Percentiles rank a stretch among this genome's conserved stretches.
Conservation (phyloP, 1,140 invertebrate species). For the Penaeus vannamei region DNA sequence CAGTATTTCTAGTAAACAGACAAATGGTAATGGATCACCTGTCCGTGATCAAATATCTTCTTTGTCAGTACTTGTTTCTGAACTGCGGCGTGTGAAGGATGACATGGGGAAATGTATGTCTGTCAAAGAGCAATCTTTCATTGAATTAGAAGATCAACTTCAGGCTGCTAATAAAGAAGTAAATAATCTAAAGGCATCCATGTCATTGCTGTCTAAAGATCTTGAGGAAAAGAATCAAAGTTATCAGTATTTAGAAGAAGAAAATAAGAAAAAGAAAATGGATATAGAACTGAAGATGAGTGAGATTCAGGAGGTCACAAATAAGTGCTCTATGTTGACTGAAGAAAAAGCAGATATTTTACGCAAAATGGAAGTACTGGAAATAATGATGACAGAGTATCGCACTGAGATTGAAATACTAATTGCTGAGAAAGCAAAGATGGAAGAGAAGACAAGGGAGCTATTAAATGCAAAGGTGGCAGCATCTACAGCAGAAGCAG, state of each 20-base stretch:
- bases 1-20: conserved; percentile 43
- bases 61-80: conserved; percentile 60
- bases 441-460: conserved; percentile 53
- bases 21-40: conserved; percentile 44
- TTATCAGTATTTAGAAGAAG: conserved; percentile 50
- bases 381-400: conserved; percentile 61
- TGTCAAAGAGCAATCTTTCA: conserved; percentile 62
- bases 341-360: conserved; percentile 66
- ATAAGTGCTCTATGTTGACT: conserved; percentile 49
- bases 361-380: conserved; percentile 64
- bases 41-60: conserved; percentile 58
- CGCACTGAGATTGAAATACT: conserved; percentile 57
- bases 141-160: conserved; percentile 65
- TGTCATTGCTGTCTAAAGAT: conserved; percentile 58
- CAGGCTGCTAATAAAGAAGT: conserved; percentile 61
- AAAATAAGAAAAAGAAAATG: conserved; percentile 60
- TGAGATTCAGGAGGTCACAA: conserved; percentile 48
- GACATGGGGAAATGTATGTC: conserved; percentile 67
- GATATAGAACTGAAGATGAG: conserved; percentile 57
- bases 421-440: conserved; percentile 50
- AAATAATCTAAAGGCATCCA: conserved; percentile 42
- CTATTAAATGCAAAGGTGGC: conserved; percentile 29
- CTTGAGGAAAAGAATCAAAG: conserved; percentile 64
- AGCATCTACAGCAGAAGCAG: conserved; percentile 46
- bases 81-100: conserved; percentile 64